These are phyloP conservation scores for Cossypha polioptera DNA, from an alignment of 2,797 vertebrate species.

Conservation along the genomic window DNA sequence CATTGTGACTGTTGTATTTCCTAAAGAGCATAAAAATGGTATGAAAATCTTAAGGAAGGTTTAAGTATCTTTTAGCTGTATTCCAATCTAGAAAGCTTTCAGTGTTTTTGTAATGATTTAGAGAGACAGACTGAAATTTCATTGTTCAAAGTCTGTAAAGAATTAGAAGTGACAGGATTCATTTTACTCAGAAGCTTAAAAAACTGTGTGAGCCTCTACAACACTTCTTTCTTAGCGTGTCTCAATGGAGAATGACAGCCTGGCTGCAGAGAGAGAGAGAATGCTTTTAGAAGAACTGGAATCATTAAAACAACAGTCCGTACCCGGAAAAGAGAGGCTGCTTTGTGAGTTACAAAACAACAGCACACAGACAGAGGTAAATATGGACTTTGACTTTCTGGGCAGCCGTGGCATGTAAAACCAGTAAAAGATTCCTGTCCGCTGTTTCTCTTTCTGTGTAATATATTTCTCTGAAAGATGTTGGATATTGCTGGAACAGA, in stretches of 20 bases:
- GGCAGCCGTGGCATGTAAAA: background rate
- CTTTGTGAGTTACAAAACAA: slow-evolving; percentile 65
- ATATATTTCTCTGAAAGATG: background rate
- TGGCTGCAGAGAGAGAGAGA: slow-evolving; percentile 78
- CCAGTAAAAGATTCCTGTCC: background rate
- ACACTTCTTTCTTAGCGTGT: slow-evolving; percentile 70
- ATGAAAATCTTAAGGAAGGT: background rate
- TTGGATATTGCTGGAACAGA: slow-evolving; percentile 10
- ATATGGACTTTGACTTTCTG: slow-evolving; percentile 55
- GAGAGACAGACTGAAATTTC: background rate
- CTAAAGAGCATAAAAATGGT: background rate
- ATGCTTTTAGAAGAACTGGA: slow-evolving; percentile 79
- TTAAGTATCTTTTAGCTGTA: background rate
- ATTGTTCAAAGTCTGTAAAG: background rate
- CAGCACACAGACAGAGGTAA: slow-evolving; percentile 83
- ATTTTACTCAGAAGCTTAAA: slow-evolving; percentile 26
- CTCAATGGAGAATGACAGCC: slow-evolving; percentile 74
- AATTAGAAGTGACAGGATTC: slow-evolving; percentile 12
- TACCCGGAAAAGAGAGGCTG: slow-evolving; percentile 66
- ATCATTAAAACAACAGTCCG: slow-evolving; percentile 66
- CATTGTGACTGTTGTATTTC: slow-evolving; percentile 21
- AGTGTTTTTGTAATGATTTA: slow-evolving; percentile 44
- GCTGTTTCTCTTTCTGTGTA: background rate
- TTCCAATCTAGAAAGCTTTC: slow-evolving; percentile 23
- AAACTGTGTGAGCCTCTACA: slow-evolving; percentile 22